These are phyloP conservation scores for Nyctalus aviator DNA, from an alignment of 2,797 vertebrate species.

Conservation along the genomic window DNA sequence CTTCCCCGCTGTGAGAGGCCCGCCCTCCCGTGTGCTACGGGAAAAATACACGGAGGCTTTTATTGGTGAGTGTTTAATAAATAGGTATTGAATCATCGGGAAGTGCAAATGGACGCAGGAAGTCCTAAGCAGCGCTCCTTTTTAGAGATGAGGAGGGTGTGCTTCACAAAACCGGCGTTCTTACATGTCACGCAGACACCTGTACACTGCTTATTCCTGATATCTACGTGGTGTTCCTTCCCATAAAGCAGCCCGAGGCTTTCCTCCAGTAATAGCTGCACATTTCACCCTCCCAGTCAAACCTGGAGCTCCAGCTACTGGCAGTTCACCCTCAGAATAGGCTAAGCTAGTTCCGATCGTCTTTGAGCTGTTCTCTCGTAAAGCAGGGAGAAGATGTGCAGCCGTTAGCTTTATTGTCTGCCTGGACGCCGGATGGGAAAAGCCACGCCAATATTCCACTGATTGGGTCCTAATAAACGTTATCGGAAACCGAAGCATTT, in stretches of 20 bases:
- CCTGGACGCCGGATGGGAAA: neutral
- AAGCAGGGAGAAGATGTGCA: neutral
- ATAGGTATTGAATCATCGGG: neutral
- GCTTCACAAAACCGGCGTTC: neutral
- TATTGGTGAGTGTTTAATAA: neutral
- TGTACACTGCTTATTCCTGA: neutral
- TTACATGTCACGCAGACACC: neutral
- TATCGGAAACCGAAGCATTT: neutral
- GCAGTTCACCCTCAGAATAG: neutral
- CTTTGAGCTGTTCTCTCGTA: neutral
- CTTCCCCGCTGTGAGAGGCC: neutral
- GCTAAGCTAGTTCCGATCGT: neutral
- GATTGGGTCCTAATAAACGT: neutral
- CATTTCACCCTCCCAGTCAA: neutral
- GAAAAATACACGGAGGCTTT: neutral
- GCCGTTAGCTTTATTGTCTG: neutral
- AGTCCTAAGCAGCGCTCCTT: neutral
- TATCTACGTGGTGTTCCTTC: neutral
- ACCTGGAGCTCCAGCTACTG: slow-evolving; percentile 14
- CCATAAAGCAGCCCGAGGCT: neutral
- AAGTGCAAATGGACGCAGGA: neutral
- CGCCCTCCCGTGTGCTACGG: neutral
- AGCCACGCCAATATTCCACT: neutral
- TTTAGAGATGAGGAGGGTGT: neutral
- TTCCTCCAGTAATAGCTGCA: neutral